Conservation (phyloP, 2,113 vertebrate species). For the Corapipo altera region DNA sequence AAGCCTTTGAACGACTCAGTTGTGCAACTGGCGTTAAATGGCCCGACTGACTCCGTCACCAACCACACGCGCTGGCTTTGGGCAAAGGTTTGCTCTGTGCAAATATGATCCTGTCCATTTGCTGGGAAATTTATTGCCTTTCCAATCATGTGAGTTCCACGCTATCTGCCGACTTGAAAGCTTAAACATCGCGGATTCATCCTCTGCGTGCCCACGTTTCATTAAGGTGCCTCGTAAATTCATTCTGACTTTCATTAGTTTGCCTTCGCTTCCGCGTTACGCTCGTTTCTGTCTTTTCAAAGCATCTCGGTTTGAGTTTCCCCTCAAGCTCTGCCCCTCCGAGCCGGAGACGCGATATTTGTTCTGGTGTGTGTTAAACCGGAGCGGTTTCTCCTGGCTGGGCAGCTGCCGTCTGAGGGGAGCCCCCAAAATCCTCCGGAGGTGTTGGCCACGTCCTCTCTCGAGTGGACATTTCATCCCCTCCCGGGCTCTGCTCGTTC, state of each 20-base stretch:
- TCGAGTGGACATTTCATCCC: neutral
- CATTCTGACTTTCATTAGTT: slow-evolving; percentile 42
- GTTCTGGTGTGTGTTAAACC: neutral
- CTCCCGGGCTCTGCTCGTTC: neutral
- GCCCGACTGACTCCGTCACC: neutral
- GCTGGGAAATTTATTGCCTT: slow-evolving; percentile 22
- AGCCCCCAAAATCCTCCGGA: neutral
- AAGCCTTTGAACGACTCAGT: neutral
- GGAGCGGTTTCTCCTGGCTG: neutral
- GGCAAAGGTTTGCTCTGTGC: slow-evolving; percentile 40
- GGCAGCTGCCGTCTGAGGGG: neutral
- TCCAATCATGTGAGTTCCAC: neutral
- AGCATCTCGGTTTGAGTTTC: neutral
- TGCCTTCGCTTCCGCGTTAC: neutral
- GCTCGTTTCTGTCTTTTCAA: slow-evolving; percentile 3
- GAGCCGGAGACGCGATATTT: neutral
- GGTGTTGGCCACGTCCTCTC: neutral
- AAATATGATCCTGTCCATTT: slow-evolving; percentile 24
- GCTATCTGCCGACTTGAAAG: neutral
- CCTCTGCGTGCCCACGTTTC: neutral
- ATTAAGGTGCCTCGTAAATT: slow-evolving; percentile 41
- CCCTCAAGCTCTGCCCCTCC: neutral
- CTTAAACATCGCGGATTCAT: neutral
- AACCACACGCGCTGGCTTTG: neutral
- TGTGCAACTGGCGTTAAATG: neutral